These are phyloP conservation scores for Nemurella pictetii DNA, from an alignment of 2,888 invertebrate species.

Conservation along the genomic window DNA sequence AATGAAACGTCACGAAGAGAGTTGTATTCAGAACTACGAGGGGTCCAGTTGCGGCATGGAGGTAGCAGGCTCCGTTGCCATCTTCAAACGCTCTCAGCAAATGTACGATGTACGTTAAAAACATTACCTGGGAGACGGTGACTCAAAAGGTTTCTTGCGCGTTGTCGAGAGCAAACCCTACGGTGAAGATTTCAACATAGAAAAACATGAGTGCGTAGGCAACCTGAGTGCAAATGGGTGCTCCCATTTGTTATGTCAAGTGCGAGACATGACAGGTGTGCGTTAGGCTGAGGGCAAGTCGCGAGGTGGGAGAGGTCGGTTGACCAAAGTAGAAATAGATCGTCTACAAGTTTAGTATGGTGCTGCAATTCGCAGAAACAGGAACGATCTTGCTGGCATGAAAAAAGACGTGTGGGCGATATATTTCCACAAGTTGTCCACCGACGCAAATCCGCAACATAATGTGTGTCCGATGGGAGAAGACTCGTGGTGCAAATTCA, in stretches of 20 bases:
- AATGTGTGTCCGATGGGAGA: conserved; percentile 43
- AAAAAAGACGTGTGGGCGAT: conserved; percentile 45
- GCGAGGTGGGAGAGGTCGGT: conserved; percentile 41
- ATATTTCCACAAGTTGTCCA: conserved; percentile 44
- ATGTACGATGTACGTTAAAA: background rate
- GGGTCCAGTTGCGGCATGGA: background rate
- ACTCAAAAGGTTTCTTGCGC: background rate
- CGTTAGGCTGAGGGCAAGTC: background rate
- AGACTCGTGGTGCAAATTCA: conserved; percentile 44
- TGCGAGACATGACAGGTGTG: background rate
- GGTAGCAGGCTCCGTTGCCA: background rate
- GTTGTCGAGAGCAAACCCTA: background rate
- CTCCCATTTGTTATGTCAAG: background rate
- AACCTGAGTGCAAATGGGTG: background rate
- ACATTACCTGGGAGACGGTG: background rate
- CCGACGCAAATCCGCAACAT: conserved; percentile 44
- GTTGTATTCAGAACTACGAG: background rate
- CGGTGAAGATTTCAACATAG: background rate
- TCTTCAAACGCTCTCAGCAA: conserved; percentile 6
- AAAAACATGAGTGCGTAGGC: background rate
- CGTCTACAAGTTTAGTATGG: conserved; percentile 45
- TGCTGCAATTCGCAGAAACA: conserved; percentile 44
- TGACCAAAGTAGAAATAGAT: conserved; percentile 44
- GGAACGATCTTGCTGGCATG: conserved; percentile 43
- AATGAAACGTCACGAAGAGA: background rate